Evolutionary conservation across 2,888 invertebrate species (phyloP).

Genomic region (Stenolophus ochropezus): DNA sequence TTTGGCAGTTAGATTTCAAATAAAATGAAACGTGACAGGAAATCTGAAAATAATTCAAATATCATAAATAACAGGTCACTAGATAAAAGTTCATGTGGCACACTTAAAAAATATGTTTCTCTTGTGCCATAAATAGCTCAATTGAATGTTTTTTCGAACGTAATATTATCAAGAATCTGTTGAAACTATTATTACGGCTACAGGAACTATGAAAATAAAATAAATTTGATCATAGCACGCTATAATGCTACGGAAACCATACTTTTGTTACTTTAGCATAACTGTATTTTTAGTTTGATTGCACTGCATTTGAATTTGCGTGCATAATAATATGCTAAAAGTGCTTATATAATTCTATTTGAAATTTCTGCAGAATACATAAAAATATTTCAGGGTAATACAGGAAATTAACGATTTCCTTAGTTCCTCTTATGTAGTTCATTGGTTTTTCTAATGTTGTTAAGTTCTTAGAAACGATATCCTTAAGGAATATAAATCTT

Average conservation of each 20-base stretch:
- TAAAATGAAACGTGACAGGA: too few species aligned
- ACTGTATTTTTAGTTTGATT: neutral
- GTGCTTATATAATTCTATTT: neutral
- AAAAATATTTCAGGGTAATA: neutral
- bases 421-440: too few species aligned
- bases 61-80: too few species aligned
- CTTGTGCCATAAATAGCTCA: neutral
- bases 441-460: too few species aligned
- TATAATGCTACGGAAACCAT: neutral
- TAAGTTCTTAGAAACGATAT: too few species aligned
- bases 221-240: neutral
- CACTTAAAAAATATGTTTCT: too few species aligned
- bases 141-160: neutral
- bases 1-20: too few species aligned
- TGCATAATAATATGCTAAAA: neutral
- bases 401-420: neutral
- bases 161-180: neutral
- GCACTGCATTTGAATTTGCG: neutral
- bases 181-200: neutral
- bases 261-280: neutral
- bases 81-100: too few species aligned
- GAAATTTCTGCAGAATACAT: neutral
- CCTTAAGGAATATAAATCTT: too few species aligned
- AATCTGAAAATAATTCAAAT: too few species aligned
- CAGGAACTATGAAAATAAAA: neutral